Percentiles rank a stretch among this genome's conserved stretches.
Evolutionary conservation across 2,888 invertebrate species (phyloP).

Genomic region (Drosophila siamana): DNA sequence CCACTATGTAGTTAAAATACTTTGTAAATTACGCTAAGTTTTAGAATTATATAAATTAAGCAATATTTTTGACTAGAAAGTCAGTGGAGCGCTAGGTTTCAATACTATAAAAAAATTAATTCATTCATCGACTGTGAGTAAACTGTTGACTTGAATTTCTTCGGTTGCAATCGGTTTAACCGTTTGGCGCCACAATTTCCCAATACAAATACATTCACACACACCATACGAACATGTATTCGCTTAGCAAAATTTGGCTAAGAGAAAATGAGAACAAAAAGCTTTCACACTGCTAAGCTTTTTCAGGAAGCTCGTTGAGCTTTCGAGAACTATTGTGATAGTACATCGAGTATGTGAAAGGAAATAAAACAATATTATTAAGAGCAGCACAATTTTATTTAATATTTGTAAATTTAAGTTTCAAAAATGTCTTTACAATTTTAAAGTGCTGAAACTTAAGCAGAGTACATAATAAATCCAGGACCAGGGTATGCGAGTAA

Average conservation of each 20-base stretch:
- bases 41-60: neutral
- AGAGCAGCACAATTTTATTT: conserved; percentile 23
- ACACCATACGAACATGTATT: too few species aligned
- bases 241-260: neutral
- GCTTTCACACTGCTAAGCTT: conserved; percentile 10
- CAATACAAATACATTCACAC: neutral
- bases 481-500: neutral
- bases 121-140: too few species aligned
- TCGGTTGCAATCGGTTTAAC: neutral
- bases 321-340: conserved; percentile 36
- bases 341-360: conserved; percentile 32
- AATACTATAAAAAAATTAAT: neutral
- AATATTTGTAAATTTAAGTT: conserved; percentile 11
- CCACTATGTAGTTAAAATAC: too few species aligned
- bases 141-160: neutral
- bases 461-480: neutral
- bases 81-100: neutral
- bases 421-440: neutral
- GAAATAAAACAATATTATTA: conserved; percentile 26
- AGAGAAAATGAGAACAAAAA: conserved; percentile 1
- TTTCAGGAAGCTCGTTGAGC: conserved; percentile 21
- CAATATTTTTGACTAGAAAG: neutral
- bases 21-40: neutral
- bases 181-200: neutral
- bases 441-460: neutral